Conservation (phyloP, 2,113 vertebrate genomes). For the Elgaria multicarinata region DNA sequence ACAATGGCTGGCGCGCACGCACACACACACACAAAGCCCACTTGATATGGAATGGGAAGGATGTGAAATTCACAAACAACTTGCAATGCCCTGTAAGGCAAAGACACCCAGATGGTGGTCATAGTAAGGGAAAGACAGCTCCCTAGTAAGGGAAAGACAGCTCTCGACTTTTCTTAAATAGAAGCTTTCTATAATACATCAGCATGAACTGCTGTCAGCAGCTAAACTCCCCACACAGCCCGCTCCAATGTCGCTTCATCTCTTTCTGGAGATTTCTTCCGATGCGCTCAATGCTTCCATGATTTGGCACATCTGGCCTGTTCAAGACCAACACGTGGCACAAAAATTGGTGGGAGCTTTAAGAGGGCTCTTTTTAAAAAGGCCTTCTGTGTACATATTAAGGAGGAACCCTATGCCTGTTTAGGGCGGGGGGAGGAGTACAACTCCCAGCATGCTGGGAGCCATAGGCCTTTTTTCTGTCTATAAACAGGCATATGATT, state of each 20-base stretch:
- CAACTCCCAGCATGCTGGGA: no score
- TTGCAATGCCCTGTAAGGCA: background rate
- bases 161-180: background rate
- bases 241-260: background rate
- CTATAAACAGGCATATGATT: no score
- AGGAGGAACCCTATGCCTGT: background rate
- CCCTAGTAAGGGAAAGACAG: no score
- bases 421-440: no score
- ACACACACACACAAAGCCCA: slow-evolving; percentile 18
- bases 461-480: no score
- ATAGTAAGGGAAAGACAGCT: background rate
- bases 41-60: background rate
- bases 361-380: slow-evolving; percentile 9
- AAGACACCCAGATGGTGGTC: background rate
- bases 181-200: background rate
- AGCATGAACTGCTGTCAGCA: background rate
- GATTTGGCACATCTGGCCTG: slow-evolving; percentile 18
- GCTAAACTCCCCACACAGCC: background rate
- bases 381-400: background rate
- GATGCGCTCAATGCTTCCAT: slow-evolving; percentile 39
- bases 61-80: background rate
- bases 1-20: background rate
- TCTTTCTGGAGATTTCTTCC: slow-evolving; percentile 7
- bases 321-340: slow-evolving; percentile 32
- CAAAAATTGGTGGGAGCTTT: slow-evolving; percentile 43